A percentile compares a stretch with the other conserved stretches of the same genome.
Evolutionary conservation across 53 echinoderm and acorn worm genomes (phyloP).

Genomic region (Glandiceps talaboti): DNA sequence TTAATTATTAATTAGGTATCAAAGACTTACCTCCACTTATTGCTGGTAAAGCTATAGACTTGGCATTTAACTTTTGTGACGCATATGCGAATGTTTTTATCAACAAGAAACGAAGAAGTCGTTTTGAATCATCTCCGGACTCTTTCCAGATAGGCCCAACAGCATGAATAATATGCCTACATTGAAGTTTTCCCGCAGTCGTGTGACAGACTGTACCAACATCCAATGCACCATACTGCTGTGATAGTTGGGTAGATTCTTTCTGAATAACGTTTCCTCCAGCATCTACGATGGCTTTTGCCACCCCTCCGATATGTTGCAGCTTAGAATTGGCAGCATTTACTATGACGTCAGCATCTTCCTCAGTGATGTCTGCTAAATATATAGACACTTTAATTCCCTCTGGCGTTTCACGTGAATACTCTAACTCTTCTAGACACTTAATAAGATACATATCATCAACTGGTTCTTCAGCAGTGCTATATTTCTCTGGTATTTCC

Average conservation of each 20-base stretch:
- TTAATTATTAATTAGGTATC: too few species aligned
- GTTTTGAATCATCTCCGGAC: background rate
- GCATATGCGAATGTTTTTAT: constrained; percentile 22
- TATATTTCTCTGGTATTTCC: too few species aligned
- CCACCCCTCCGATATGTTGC: constrained; percentile 25
- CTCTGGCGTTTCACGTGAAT: background rate
- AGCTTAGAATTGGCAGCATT: constrained; percentile 41
- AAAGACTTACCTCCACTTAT: background rate
- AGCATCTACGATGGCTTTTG: constrained; percentile 19
- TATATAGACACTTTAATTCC: constrained; percentile 15
- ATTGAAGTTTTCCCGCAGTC: constrained; percentile 24
- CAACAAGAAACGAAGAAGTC: background rate
- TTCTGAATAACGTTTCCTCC: constrained; percentile 23
- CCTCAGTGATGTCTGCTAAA: constrained; percentile 19
- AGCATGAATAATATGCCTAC: constrained; percentile 41
- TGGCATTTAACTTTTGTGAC: constrained; percentile 15
- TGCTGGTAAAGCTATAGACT: constrained; percentile 22
- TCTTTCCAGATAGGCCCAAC: constrained; percentile 40
- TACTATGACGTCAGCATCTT: constrained; percentile 30
- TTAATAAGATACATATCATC: background rate
- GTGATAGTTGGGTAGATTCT: constrained; percentile 17
- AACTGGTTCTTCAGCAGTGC: too few species aligned
- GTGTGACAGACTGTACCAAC: constrained; percentile 27
- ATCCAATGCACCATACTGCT: constrained; percentile 24
- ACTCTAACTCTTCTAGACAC: background rate